phyloP scores from a whole-genome alignment of 2,113 vertebrate genomes.

The Crotalus viridis region DNA sequence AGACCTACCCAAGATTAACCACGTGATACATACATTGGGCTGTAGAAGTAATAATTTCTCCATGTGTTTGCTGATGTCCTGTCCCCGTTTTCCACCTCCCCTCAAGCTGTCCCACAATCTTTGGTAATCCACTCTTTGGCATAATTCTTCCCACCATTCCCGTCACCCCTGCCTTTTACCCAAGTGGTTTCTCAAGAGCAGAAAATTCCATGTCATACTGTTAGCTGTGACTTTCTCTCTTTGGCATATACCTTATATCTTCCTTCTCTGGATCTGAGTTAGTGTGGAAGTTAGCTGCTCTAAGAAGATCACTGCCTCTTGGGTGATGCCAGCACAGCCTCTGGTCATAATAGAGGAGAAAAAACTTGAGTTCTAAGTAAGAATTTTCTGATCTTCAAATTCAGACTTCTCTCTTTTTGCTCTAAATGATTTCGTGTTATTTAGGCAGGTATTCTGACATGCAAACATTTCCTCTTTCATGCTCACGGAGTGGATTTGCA shows the following conservation, averaged over 20 bases:
- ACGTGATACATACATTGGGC: neutral
- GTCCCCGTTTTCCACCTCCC: neutral
- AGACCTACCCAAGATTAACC: neutral
- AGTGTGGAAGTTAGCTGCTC: slow-evolving; percentile 83
- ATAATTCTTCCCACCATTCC: neutral
- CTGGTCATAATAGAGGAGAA: slow-evolving; percentile 60
- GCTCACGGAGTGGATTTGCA: neutral
- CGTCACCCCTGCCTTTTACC: neutral
- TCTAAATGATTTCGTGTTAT: no score
- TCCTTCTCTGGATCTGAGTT: slow-evolving; percentile 90
- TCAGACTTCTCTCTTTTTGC: neutral
- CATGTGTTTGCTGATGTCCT: neutral
- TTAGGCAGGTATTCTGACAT: neutral
- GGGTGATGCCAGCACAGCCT: slow-evolving; percentile 90
- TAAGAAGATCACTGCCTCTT: slow-evolving; percentile 82
- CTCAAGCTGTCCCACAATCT: neutral
- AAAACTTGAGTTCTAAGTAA: neutral
- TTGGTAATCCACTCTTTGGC: neutral
- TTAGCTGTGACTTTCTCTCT: neutral
- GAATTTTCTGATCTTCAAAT: neutral
- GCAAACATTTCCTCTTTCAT: neutral
- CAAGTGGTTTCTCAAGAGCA: neutral
- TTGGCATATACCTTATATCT: slow-evolving; percentile 78
- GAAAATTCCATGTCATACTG: neutral
- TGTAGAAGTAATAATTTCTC: neutral